Evolutionary conservation across 2,797 vertebrate species (phyloP).

Genomic region (Lepilemur ruficaudatus): DNA sequence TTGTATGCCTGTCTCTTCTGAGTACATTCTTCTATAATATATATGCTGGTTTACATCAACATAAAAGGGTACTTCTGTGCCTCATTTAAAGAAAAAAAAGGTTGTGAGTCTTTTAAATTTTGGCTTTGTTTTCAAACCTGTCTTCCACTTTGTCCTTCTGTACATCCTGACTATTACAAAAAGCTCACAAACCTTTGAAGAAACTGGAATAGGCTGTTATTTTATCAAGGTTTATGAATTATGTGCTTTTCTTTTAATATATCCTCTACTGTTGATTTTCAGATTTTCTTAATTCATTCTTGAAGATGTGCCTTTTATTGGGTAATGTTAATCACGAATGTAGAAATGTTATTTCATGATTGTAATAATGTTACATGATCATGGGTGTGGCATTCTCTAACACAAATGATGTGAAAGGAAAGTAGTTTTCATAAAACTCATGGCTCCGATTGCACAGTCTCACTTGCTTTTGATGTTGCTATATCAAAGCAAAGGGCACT

Average conservation of each 20-base stretch:
- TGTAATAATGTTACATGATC: conserved; percentile 72
- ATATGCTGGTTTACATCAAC: too few species aligned
- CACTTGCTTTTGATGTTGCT: conserved; percentile 78
- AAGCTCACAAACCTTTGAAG: conserved; percentile 71
- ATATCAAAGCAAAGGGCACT: conserved; percentile 83
- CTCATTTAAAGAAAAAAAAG: conserved; percentile 38
- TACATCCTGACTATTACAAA: conserved; percentile 19
- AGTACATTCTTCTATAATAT: too few species aligned
- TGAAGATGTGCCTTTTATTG: conserved; percentile 87
- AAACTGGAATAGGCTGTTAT: conserved; percentile 75
- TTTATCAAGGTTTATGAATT: conserved; percentile 75
- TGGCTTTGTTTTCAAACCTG: conserved; percentile 75
- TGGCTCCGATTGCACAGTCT: conserved; percentile 85
- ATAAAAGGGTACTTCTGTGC: not conserved
- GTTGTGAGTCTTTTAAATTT: conserved; percentile 42
- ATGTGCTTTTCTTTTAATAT: conserved; percentile 74
- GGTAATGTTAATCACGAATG: conserved; percentile 84
- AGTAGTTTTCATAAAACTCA: conserved; percentile 80
- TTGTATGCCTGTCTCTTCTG: not conserved
- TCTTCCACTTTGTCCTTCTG: conserved; percentile 69
- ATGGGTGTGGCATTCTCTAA: conserved; percentile 77
- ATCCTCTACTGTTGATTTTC: conserved; percentile 75
- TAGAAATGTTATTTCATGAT: conserved; percentile 76
- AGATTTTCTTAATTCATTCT: conserved; percentile 79
- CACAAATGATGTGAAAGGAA: conserved; percentile 76